Base-by-base conservation (phyloP, 2,113 vertebrate genomes). In the Diadophis punctatus region DNA sequence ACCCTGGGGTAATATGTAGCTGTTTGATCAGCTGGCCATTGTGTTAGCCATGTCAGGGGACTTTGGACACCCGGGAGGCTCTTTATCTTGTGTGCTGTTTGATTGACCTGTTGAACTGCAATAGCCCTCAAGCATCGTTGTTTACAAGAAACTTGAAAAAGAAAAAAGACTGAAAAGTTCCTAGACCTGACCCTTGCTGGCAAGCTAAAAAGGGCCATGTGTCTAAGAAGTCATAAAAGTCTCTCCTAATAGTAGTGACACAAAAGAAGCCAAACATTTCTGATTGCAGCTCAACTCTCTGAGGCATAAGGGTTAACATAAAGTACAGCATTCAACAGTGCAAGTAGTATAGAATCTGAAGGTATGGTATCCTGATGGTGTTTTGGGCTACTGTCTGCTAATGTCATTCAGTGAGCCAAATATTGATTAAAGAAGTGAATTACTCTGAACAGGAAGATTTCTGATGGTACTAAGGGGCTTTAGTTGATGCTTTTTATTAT, bases 11-110 rank as follows among this genome's bases (percentile, higher is more conserved):
- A 0, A 91, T 11, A 51, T 55, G 68, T 34, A 58, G 87, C 90
- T 95, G 87, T 96, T 96, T 94, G 92, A 91, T 94, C 92, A 96
- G 95, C 93, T 94, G 95, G 89, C 91, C 88, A 92, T 93, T 93
- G 90, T 89, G 85, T 92, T 93, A 39, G 52, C 51, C 39, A 34
- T 0, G 0, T 93, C 95, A 93, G n/a, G 91, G 89, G 27, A 90
- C 74, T 39, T 1, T 74, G 23, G 18, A 90, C 87, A 86, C 84
- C 43, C 1, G 0, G 11, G 92, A 93, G 53, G 25, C 11, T 90
- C 56, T 95, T 92, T 94, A 58, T 93, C 95, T 95, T 87, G 46
- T 86, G 53, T 94, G 87, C 63, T 93, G 10, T 92, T 93, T 20
- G 89, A 43, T 6, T 90, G 86, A 92, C 25, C 60, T 0, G 0